These are phyloP conservation scores for Proterorhinus semilunaris DNA, from an alignment of 2,113 vertebrate species.

Conservation along the genomic window DNA sequence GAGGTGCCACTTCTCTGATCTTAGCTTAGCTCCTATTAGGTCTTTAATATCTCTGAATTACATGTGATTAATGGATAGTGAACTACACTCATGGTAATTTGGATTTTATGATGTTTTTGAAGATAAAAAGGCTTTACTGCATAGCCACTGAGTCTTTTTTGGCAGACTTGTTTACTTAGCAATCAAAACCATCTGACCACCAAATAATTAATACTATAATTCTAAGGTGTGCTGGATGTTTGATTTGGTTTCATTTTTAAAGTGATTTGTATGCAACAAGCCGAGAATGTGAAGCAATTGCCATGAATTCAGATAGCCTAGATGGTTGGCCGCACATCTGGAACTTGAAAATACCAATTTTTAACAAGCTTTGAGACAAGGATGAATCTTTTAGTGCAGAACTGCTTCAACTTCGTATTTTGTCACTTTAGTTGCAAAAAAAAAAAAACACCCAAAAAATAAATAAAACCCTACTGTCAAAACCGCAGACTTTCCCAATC, in stretches of 20 bases:
- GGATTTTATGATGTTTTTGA: neutral
- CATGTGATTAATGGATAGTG: neutral
- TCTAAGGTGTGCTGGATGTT: neutral
- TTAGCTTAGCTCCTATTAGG: no score
- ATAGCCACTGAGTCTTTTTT: neutral
- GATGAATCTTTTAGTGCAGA: slow-evolving; percentile 10
- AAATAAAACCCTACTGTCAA: slow-evolving; percentile 1
- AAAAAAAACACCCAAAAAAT: neutral
- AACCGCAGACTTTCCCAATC: slow-evolving; percentile 12
- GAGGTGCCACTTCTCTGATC: no score
- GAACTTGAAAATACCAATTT: neutral
- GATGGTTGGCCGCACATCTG: slow-evolving; percentile 9
- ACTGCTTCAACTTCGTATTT: slow-evolving; percentile 8
- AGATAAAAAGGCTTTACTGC: neutral
- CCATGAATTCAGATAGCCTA: slow-evolving; percentile 8
- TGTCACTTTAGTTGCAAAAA: slow-evolving; percentile 20
- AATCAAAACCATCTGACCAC: neutral
- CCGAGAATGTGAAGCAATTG: neutral
- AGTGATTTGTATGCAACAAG: neutral
- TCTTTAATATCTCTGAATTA: no score
- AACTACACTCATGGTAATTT: neutral
- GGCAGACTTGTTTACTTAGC: neutral
- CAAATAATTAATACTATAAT: neutral
- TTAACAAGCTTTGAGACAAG: slow-evolving; percentile 23
- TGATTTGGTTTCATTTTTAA: no score